Evolutionary conservation across 2,888 invertebrate genomes (phyloP), one percentile per base, ranked within the genome.

Genomic region (Tenthredo mesomela): DNA sequence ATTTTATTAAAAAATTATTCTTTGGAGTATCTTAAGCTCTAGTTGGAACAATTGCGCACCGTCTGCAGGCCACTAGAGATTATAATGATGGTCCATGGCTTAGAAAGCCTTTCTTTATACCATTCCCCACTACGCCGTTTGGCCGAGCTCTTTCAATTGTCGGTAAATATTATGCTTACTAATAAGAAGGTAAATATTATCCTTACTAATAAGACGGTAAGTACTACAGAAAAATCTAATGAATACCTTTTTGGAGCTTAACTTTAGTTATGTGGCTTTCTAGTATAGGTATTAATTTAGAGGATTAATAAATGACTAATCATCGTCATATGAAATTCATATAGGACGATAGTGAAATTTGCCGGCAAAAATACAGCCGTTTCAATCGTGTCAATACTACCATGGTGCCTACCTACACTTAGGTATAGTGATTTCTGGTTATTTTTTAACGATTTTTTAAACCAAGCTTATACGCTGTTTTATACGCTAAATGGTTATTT

Each of bases 71-170:
- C 82, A 67, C 3, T 67, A 61, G 21, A 82, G 82, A 82, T 82
- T 65, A 82, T 70, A 82, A 67, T 82, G 82, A 80, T 70, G 82
- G 82, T 82, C 82, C 82, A 82, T 82, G 18, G 67, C 47, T 47
- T 47, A n/a, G 70, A 65, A 82, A 82, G 70, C 47, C 67, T 70
- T 82, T 82, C 82, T 82, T 82, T 82, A 82, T 82, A 82, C 67
- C 67, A 5, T 2, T 47, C 82, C 82, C 82, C 82, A 82, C 82
- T 40, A 29, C 50, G 50, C 47, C 29, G 15, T 37, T 50, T 29
- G 25, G n/a, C 33, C 18, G 47, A 37, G 43, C 82, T 70, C 47
- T 61, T 40, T 61, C 2, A 40, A 58, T 40, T 21, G 61, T 61
- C 21, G 21, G 21, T 61, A 50, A 37, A 78, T 40, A 80, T 58